Base-by-base conservation (phyloP, 1,140 invertebrate genomes). In the Bombus consobrinus region DNA sequence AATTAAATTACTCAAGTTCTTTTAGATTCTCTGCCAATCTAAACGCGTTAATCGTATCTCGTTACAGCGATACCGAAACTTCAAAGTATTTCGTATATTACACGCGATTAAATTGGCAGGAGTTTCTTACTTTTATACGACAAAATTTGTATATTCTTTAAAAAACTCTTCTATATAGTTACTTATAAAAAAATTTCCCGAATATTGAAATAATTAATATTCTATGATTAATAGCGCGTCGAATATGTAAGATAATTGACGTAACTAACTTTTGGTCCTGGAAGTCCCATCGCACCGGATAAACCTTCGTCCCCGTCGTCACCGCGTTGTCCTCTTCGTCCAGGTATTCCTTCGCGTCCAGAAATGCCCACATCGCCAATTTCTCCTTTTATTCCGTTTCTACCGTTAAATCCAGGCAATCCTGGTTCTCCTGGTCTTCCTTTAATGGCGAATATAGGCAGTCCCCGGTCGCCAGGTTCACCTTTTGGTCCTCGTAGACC, bases 401-500 rank as follows among this genome's bases (percentile, higher is more conserved):
- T 59, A 64, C 96, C 96, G 75, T 94, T 81, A 1, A 91, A 47
- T 75, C 96, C 96, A 71, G 88, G 88, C 32, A 83, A 86, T 83
- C 95, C 95, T n/a, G 59, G 15, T 8, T 93, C 89, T 86, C 97
- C 97, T 3, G 85, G 88, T 84, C 94, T 89, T 79, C 97, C 97
- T 90, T 96, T 96, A 0, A 85, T 28, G 34, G 94, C 90, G 41
- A 91, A 95, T n/a, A 88, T 78, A 0, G 92, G 74, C 62, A 81
- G 66, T 62, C 93, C 95, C 9, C 87, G 84, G 15, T 94, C 92
- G 77, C 96, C 95, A 15, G 75, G 73, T 43, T 89, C 92, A 64
- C 96, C 96, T 88, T 95, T 96, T 8, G 93, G 91, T 64, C 97
- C 97, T 78, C 87, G 86, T 75, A 95, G 92, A 89, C 96, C 96